Conservation (phyloP, 1,140 invertebrate species). For the Musca vetustissima region DNA sequence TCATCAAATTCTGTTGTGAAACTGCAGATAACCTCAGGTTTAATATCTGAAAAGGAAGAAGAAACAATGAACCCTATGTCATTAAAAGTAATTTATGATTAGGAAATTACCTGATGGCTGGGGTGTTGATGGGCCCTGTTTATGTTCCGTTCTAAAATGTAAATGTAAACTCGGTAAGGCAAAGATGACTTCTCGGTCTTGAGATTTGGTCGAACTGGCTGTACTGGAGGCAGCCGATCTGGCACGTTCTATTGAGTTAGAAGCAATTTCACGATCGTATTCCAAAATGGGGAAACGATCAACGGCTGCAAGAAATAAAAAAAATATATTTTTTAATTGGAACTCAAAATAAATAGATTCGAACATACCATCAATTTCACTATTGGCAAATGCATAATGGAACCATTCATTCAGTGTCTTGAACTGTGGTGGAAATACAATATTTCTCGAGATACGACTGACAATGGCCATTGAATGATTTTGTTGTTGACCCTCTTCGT, state of each 20-base stretch:
- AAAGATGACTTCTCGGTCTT: constrained; percentile 92
- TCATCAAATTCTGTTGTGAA: constrained; percentile 98
- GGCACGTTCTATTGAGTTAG: constrained; percentile 59
- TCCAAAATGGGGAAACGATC: constrained; percentile 87
- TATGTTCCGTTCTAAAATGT: constrained; percentile 90
- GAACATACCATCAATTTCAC: constrained; percentile 84
- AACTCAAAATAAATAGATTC: background rate
- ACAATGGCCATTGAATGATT: constrained; percentile 90
- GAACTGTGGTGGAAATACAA: constrained; percentile 93
- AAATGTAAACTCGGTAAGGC: constrained; percentile 89
- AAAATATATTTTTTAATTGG: background rate
- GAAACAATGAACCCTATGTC: constrained; percentile 3
- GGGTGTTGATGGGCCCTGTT: constrained; percentile 73
- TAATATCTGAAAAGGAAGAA: constrained; percentile 64
- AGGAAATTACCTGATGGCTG: constrained; percentile 64
- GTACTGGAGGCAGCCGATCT: constrained; percentile 50
- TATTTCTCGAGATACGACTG: constrained; percentile 84
- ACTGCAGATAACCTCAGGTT: constrained; percentile 90
- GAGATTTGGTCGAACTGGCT: constrained; percentile 62
- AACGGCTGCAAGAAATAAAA: constrained; percentile 66
- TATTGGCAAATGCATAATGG: constrained; percentile 91
- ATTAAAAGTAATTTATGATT: constrained; percentile 21
- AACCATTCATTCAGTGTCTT: constrained; percentile 95
- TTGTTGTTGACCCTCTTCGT: constrained; percentile 65
- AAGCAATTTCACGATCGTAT: constrained; percentile 60